Conservation (phyloP, 30 jellyfish, hydroid and myxozoan species). For the Pseudorhiza aurosa region DNA sequence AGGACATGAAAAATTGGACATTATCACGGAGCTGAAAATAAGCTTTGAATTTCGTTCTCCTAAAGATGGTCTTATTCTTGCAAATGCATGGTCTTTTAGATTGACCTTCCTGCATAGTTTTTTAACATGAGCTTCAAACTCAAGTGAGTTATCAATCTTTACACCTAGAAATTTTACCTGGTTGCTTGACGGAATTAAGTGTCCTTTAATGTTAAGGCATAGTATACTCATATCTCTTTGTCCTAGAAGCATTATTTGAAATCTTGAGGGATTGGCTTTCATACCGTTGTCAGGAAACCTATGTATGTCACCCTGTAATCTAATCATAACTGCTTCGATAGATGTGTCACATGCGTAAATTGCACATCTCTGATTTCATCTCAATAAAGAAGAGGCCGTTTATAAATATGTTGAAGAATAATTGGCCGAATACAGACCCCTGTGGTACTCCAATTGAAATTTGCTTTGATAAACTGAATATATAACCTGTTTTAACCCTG, state of each 20-base stretch:
- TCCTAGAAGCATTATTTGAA: background rate
- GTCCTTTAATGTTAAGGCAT: slow-evolving; percentile 8
- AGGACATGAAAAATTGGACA: slow-evolving; percentile 10
- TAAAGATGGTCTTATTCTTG: slow-evolving; percentile 1
- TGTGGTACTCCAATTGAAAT: slow-evolving; percentile 37
- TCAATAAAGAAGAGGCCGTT: slow-evolving; percentile 22
- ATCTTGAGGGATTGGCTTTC: slow-evolving; percentile 13
- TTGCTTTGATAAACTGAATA: background rate
- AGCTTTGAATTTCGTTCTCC: slow-evolving; percentile 14
- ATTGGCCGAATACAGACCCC: slow-evolving; percentile 39
- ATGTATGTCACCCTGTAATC: slow-evolving; percentile 12
- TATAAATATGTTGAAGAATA: slow-evolving; percentile 7
- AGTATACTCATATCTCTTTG: background rate
- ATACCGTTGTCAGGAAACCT: slow-evolving; percentile 11
- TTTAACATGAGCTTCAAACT: background rate
- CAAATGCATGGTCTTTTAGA: background rate
- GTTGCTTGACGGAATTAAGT: no score
- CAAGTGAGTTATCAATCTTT: background rate
- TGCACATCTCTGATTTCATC: background rate
- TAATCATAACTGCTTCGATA: slow-evolving; percentile 2
- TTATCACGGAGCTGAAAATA: slow-evolving; percentile 9
- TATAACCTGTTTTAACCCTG: slow-evolving; percentile 8
- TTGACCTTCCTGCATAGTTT: slow-evolving; percentile 3
- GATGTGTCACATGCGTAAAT: slow-evolving; percentile 14
- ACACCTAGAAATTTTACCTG: no score